Base-by-base conservation (phyloP, 2,113 vertebrate species). In the Bostrychus sinensis region DNA sequence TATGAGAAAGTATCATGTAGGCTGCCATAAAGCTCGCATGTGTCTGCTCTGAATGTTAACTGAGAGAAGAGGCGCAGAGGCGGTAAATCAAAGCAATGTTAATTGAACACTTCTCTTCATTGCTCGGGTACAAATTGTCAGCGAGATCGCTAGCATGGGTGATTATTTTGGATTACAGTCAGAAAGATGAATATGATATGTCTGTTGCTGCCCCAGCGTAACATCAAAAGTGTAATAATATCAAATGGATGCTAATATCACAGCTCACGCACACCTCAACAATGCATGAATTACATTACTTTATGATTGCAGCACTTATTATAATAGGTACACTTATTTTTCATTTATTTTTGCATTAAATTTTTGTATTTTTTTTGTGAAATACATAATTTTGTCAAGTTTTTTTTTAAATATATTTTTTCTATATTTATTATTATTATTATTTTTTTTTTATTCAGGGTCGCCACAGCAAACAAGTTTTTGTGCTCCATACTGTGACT, bases 211-310 rank as follows among this genome's bases (percentile, higher is more conserved):
- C 69, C n/a, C n/a, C n/a, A n/a, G n/a, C n/a, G n/a, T n/a, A n/a
- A n/a, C n/a, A 58, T 56, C 57, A 11, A 74, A 45, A 80, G 76
- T 43, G 32, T 62, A 42, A 74, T 70, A 56, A 71, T 12, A 56
- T n/a, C n/a, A n/a, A n/a, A n/a, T n/a, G n/a, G n/a, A n/a, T n/a
- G n/a, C n/a, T n/a, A n/a, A n/a, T n/a, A n/a, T n/a, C n/a, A n/a
- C n/a, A n/a, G 62, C 67, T 45, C 38, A 77, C 62, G 72, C 51
- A 71, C 71, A 78, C 75, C 70, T 70, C 10, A 7, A 34, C 70
- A 28, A 43, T 20, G 62, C 9, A 28, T 53, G 3, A 70, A 78
- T 86, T 62, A 3, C 19, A 63, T n/a, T n/a, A n/a, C n/a, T n/a
- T n/a, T n/a, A n/a, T n/a, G n/a, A n/a, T n/a, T n/a, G n/a, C n/a